A percentile compares a stretch with the other conserved stretches of the same genome.
These are phyloP conservation scores for Ferrisia virgata DNA, from an alignment of 2,888 invertebrate genomes.

Conservation along the genomic window DNA sequence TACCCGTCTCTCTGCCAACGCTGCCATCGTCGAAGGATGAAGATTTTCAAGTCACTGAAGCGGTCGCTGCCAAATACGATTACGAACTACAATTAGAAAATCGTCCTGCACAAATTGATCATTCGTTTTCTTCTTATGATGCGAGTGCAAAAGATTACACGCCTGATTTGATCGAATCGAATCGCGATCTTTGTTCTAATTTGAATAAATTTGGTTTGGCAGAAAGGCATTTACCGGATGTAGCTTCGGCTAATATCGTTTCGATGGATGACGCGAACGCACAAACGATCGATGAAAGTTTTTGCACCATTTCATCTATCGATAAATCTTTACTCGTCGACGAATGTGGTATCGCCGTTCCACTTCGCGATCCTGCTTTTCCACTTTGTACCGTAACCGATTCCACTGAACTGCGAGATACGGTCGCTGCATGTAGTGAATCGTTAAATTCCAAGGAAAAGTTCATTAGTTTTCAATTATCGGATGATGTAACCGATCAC, in stretches of 20 bases:
- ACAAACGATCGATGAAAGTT: background rate
- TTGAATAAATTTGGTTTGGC: background rate
- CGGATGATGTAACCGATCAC: constrained; percentile 53
- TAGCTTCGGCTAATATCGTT: constrained; percentile 28
- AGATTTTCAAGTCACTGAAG: background rate
- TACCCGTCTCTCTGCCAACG: background rate
- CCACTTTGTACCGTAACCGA: background rate
- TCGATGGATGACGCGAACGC: background rate
- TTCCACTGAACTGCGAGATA: background rate
- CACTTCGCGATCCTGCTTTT: background rate
- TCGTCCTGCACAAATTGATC: background rate
- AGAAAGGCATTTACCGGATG: constrained; percentile 40
- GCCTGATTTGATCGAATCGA: constrained; percentile 47
- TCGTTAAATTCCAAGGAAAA: background rate
- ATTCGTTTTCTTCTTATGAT: background rate
- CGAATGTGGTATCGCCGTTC: background rate
- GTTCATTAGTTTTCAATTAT: constrained; percentile 4
- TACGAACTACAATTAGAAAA: background rate
- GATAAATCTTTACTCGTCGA: background rate
- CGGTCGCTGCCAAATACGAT: background rate
- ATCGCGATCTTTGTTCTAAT: constrained; percentile 29
- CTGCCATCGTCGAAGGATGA: background rate
- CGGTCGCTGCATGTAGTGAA: background rate
- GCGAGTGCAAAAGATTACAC: constrained; percentile 28
- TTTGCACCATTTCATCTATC: background rate